Evolutionary conservation across 64 coral and sea anemone species (phyloP), one percentile per base, ranked within the genome.

Genomic region (Dendronephthya gigantea): DNA sequence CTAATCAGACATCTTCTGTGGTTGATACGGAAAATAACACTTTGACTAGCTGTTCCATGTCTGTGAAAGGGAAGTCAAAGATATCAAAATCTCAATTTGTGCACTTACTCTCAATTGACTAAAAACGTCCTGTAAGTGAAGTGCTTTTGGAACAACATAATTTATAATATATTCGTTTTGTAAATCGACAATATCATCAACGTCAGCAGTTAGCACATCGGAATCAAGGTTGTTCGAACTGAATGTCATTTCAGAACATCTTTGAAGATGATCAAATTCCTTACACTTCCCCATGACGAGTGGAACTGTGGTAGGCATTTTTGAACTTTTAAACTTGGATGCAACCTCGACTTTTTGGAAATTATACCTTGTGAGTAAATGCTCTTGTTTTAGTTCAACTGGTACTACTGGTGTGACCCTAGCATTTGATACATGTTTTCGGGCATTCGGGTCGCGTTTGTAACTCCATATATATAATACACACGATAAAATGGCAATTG

Each of bases 391-490:
- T 2, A 84, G 14, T n/a, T 84, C 49, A 47, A 84, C 39, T 49
- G 40, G 83, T 10, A 79, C 72, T 35, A 79, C 49, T 49, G 83
- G 40, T 25, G 33, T 48, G 16, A 84, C 27, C 12, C 39, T 51
- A 13, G 36, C 39, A 82, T 88, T 82, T 48, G 72, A 82, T 22
- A 22, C 19, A 74, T 74, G 68, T 74, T 74, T 74, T 30, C 32
- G 72, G 36, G n/a, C 28, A 15, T 29, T 12, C 19, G n/a, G 72
- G 10, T 33, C 28, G 28, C 72, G 72, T 33, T 79, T 79, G 19
- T 25, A 30, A 72, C 70, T 88, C 86, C 86, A 88, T 33, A 88
- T 79, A 27, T 88, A 88, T 13, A 88, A 51, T 19, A 88, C 86
- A 29, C 50, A 9, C 5, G 86, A 82, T 6, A 88, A 88, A 23